Conservation (phyloP, 2,888 invertebrate genomes). For the Prosapia bicincta region DNA sequence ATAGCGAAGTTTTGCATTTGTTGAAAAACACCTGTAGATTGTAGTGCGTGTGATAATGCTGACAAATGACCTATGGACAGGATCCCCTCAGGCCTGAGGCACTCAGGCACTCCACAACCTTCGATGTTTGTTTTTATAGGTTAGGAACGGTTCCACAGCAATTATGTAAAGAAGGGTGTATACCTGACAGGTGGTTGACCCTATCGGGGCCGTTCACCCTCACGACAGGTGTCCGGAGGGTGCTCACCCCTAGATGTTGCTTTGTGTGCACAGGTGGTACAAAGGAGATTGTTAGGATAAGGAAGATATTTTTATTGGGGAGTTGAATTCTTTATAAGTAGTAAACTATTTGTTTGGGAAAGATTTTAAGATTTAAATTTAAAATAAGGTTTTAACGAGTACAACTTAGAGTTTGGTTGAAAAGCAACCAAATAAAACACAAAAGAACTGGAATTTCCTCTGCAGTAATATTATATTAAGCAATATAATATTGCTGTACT, state of each 20-base stretch:
- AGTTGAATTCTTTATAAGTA: neutral
- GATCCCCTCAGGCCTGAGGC: neutral
- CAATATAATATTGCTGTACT: no score
- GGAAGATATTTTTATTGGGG: neutral
- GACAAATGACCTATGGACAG: neutral
- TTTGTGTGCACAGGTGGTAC: no score
- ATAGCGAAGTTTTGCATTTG: no score
- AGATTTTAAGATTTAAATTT: no score
- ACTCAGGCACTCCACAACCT: no score
- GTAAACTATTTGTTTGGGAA: no score
- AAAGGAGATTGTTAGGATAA: neutral
- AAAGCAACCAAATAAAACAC: no score
- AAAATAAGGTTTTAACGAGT: no score
- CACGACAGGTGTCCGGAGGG: neutral
- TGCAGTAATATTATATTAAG: no score
- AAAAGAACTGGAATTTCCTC: no score
- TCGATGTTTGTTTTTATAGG: neutral
- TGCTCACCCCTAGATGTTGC: constrained; percentile 2
- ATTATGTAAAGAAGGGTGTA: neutral
- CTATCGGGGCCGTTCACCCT: neutral
- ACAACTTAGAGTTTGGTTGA: no score
- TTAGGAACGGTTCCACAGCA: neutral
- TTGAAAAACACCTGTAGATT: neutral
- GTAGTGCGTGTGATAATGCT: neutral
- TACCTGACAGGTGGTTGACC: neutral